Base-by-base conservation (phyloP, 2,888 invertebrate species). In the Plebejus melissa region DNA sequence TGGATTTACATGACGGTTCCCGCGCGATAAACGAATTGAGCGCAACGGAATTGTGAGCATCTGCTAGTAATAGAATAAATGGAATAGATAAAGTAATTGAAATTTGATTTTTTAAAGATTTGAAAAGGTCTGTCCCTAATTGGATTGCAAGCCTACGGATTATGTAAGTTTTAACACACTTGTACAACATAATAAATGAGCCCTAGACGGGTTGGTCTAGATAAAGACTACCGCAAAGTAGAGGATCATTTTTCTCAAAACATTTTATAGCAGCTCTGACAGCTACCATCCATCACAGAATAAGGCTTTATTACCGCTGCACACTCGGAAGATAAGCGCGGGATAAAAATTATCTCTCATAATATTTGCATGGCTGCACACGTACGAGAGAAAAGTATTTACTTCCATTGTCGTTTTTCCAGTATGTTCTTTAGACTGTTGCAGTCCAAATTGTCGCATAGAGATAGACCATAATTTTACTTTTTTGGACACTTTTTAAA, bases 221-320 rank as follows among this genome's bases (percentile, higher is more conserved):
- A 88, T 89, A 87, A 88, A 87, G 86, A 86, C 84, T 80, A 85
- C 80, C 79, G 79, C 77, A 78, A 80, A 82, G 82, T 79, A 80
- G 80, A 80, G 82, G 84, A 87, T 86, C 82, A 87, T 88, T 89
- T 89, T 89, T 88, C 86, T 83, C 78, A 76, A 77, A 79, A 79
- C 76, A 79, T 81, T 82, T 83, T 82, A 81, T 81, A 83, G 81
- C 82, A 80, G 83, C 83, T 86, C 83, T 86, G 86, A 88, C 88
- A 86, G 85, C 80, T 77, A 79, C 85, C 80, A 88, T 87, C 85
- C 82, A 87, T 88, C 87, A 88, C 81, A 76, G 70, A 77, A 77
- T 80, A 77, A 76, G 79, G 70, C 76, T 78, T 76, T 76, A 78
- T 78, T 50, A 22, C 70, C 41, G 22, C n/a, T 11, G 22, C 46